These are phyloP conservation scores for Cryptoblepharus egeriae DNA, from an alignment of 2,797 vertebrate species.

Conservation along the genomic window DNA sequence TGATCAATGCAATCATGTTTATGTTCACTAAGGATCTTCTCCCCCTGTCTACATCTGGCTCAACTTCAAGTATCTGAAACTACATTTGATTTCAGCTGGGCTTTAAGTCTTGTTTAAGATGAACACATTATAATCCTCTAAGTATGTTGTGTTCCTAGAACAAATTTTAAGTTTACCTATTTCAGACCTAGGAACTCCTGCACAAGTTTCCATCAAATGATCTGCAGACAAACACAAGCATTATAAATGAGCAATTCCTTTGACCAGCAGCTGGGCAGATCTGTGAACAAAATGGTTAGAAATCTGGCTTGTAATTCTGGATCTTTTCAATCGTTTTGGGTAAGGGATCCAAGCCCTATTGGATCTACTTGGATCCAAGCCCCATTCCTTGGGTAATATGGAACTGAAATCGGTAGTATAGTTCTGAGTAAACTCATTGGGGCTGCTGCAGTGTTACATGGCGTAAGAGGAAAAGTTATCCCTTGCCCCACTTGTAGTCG, in stretches of 20 bases:
- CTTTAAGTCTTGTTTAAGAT: neutral
- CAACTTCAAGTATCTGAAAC: neutral
- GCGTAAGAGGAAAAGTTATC: too few relatives aligned
- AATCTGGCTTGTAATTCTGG: neutral
- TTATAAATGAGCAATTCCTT: neutral
- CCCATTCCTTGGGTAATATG: too few relatives aligned
- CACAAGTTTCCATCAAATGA: neutral
- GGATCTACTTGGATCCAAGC: too few relatives aligned
- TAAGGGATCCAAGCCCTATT: too few relatives aligned
- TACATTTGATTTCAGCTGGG: neutral
- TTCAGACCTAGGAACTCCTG: neutral
- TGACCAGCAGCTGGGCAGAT: neutral
- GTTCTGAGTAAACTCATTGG: too few relatives aligned
- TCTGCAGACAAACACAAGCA: neutral
- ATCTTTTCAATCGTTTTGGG: too few relatives aligned
- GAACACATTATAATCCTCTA: neutral
- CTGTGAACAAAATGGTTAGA: neutral
- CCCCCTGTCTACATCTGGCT: neutral
- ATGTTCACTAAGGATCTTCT: neutral
- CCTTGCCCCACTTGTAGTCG: too few relatives aligned
- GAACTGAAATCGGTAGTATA: too few relatives aligned
- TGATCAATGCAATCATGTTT: neutral
- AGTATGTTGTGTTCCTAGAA: neutral
- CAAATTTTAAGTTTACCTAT: neutral
- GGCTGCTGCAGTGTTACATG: too few relatives aligned